Percentiles rank a stretch among this genome's conserved stretches.
Evolutionary conservation across 2,113 vertebrate species (phyloP).

Genomic region (Toxostoma redivivum): DNA sequence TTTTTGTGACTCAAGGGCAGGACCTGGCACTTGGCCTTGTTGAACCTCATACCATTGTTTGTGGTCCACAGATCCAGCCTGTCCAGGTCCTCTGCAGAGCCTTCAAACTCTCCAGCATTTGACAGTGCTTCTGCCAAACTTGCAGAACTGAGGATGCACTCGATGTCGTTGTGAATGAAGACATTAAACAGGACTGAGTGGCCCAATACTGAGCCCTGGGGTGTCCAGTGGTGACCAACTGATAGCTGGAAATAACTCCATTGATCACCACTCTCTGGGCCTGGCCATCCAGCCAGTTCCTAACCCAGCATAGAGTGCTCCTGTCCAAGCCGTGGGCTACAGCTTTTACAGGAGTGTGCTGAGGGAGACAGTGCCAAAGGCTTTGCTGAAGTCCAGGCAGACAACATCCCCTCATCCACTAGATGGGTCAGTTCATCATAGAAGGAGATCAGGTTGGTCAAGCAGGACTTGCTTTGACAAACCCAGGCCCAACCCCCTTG

Average conservation of each 20-base stretch:
- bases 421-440: too few species aligned
- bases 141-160: neutral
- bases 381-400: neutral
- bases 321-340: neutral
- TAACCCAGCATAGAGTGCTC: neutral
- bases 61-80: neutral
- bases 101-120: neutral
- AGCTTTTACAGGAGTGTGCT: neutral
- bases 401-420: neutral
- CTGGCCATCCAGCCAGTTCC: fast-evolving
- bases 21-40: neutral
- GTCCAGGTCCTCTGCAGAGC: neutral
- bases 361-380: neutral
- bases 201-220: neutral
- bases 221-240: too few species aligned
- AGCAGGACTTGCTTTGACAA: neutral
- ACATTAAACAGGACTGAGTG: neutral
- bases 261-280: neutral
- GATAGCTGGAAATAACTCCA: neutral
- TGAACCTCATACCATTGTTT: neutral
- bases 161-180: neutral
- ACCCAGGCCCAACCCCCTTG: neutral
- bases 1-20: neutral
- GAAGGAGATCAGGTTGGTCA: neutral
- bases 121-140: neutral